These are phyloP conservation scores for Lasiurus cinereus DNA, from an alignment of 2,113 vertebrate genomes.

Conservation along the genomic window DNA sequence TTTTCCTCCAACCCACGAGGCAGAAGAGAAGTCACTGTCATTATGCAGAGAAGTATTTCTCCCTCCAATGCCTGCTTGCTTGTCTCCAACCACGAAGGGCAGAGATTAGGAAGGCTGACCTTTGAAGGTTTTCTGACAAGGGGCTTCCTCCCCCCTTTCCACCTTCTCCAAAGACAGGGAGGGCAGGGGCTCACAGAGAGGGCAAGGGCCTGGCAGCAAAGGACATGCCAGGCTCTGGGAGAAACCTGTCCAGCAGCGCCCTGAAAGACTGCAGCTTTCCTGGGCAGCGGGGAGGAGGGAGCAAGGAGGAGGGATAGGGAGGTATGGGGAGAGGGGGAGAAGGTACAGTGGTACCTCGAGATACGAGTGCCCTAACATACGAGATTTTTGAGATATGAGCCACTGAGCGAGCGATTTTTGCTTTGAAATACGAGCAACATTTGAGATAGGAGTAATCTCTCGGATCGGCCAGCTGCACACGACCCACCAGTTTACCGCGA, in stretches of 20 bases:
- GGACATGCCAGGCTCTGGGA: background rate
- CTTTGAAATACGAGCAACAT: too few relatives aligned
- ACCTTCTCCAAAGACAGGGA: background rate
- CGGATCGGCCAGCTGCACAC: too few relatives aligned
- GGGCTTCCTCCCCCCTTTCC: too few relatives aligned
- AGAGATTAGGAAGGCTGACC: background rate
- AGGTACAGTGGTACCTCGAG: too few relatives aligned
- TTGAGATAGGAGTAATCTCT: too few relatives aligned
- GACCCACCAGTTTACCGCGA: too few relatives aligned
- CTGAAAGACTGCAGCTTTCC: too few relatives aligned
- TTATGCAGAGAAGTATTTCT: background rate
- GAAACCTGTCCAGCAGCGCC: background rate
- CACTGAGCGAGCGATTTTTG: too few relatives aligned
- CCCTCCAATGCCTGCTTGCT: background rate
- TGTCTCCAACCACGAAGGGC: background rate
- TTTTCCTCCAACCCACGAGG: background rate
- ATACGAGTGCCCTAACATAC: too few relatives aligned
- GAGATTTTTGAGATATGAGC: too few relatives aligned
- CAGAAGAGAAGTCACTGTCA: background rate
- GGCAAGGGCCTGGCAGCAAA: fast-evolving
- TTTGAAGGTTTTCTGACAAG: background rate
- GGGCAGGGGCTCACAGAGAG: fast-evolving
- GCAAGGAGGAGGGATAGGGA: fast-evolving
- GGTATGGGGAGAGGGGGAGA: too few relatives aligned
- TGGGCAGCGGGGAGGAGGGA: fast-evolving